Conservation (phyloP, 2,797 vertebrate genomes). For the Ficedula albicollis region DNA sequence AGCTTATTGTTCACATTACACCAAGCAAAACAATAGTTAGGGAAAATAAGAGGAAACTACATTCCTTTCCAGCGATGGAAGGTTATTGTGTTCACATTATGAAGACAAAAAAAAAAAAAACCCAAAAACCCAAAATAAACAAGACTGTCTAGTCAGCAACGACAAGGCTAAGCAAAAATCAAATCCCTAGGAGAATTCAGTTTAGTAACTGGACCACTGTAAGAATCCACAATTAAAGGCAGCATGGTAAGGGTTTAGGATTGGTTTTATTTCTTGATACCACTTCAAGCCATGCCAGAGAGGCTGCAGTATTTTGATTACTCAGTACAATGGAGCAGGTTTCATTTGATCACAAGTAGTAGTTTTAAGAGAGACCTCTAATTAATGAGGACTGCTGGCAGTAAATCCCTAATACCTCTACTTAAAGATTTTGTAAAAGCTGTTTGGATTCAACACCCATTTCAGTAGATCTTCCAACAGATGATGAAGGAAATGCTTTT, state of each 20-base stretch:
- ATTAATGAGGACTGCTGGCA: background rate
- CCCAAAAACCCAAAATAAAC: background rate
- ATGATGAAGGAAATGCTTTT: background rate
- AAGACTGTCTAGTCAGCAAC: background rate
- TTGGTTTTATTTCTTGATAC: background rate
- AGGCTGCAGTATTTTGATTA: background rate
- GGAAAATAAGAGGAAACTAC: background rate
- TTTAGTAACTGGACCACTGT: background rate
- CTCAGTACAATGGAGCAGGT: background rate
- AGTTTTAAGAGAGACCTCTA: background rate
- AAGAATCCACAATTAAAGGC: background rate
- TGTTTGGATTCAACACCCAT: background rate
- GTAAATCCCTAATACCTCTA: background rate
- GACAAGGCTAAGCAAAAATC: background rate
- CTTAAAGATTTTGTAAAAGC: background rate
- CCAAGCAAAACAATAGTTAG: background rate
- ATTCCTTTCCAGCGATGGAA: background rate
- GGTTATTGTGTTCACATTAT: background rate
- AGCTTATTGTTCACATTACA: background rate
- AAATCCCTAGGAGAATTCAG: background rate
- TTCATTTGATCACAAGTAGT: background rate
- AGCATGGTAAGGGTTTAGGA: background rate
- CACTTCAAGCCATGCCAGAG: background rate
- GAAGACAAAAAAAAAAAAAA: background rate
- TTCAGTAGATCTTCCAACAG: background rate